Conservation (phyloP, 2,797 vertebrate species). For the Aldrovandia affinis region DNA sequence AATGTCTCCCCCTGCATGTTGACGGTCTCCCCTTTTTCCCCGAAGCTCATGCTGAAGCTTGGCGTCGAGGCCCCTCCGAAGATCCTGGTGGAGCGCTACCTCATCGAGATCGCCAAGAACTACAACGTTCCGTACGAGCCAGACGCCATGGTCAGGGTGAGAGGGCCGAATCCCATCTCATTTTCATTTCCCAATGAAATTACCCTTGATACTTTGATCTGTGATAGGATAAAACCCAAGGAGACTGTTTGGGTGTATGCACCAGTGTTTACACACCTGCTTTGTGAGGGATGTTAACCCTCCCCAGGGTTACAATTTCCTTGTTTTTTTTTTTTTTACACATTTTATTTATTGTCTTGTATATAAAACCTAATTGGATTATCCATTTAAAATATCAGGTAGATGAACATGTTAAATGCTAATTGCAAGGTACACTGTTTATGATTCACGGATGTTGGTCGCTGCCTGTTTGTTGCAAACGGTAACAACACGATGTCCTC, state of each 20-base stretch:
- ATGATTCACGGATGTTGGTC: neutral
- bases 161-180: conserved; percentile 39
- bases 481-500: neutral
- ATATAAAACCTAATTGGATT: neutral
- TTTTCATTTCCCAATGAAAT: neutral
- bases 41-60: conserved; percentile 94
- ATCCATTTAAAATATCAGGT: neutral
- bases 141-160: conserved; percentile 93
- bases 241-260: neutral
- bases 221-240: neutral
- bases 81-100: conserved; percentile 95
- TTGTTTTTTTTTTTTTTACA: too few relatives aligned
- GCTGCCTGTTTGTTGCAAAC: neutral
- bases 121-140: conserved; percentile 96
- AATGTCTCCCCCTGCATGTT: neutral
- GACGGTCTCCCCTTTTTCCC: conserved; percentile 6
- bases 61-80: conserved; percentile 95
- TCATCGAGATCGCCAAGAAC: conserved; percentile 99
- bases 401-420: neutral
- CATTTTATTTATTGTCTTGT: neutral
- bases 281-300: neutral
- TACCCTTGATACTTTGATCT: neutral
- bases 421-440: neutral
- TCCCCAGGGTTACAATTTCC: too few relatives aligned
- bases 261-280: neutral